These are phyloP conservation scores for Acrobasis suavella DNA, from an alignment of 2,888 invertebrate species.

Conservation along the genomic window DNA sequence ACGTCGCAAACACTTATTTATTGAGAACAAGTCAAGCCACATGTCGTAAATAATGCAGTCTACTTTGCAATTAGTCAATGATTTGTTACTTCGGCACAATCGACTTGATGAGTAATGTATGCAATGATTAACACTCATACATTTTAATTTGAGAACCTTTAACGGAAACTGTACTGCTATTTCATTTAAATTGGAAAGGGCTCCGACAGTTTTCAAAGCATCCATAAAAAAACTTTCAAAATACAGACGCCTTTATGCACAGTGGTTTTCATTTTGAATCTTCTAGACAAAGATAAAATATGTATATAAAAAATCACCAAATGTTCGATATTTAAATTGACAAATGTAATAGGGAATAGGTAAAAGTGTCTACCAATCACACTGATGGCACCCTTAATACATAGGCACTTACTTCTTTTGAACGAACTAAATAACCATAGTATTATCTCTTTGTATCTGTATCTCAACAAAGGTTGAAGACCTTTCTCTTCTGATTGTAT, in stretches of 20 bases:
- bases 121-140: constrained; percentile 9
- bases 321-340: background rate
- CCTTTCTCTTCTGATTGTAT: background rate
- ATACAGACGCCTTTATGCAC: background rate
- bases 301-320: background rate
- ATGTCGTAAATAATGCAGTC: constrained; percentile 28
- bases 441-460: too few relatives aligned
- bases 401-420: too few relatives aligned
- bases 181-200: background rate
- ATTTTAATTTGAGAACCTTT: constrained; percentile 4
- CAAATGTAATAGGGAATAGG: too few relatives aligned
- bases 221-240: background rate
- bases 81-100: constrained; percentile 26
- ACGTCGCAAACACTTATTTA: constrained; percentile 12
- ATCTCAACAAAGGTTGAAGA: too few relatives aligned
- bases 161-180: background rate
- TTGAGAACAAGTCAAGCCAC: constrained; percentile 10
- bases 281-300: background rate
- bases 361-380: too few relatives aligned
- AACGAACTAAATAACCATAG: too few relatives aligned
- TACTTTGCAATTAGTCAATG: constrained; percentile 30
- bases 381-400: too few relatives aligned
- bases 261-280: background rate
- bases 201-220: background rate
- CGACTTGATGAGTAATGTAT: constrained; percentile 22